Base-by-base conservation (phyloP, 2,113 vertebrate genomes). In the Perca flavescens region DNA sequence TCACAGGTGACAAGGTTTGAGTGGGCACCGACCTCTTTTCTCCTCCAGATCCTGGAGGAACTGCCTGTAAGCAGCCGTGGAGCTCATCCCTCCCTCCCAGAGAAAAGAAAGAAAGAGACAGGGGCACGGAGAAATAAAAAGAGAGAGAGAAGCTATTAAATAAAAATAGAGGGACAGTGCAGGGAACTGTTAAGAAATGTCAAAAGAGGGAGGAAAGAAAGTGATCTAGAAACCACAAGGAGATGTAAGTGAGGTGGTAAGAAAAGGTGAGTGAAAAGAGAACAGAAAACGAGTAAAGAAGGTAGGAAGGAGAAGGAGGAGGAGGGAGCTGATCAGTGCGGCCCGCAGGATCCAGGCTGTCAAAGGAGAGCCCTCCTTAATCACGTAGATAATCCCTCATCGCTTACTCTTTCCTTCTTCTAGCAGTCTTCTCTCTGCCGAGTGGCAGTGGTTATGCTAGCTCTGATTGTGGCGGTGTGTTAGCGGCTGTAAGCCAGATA, bases 11-110 rank as follows among this genome's bases (percentile, higher is more conserved):
- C 6, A 13, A 61, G 52, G 19, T 19, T 34, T 16, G 80, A 79
- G 50, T n/a, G 15, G 14, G 36, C 70, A 96, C 95, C 67, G 31
- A 96, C 95, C 95, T 96, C 91, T 91, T 89, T 96, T 96, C 85
- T 95, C 89, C 87, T 93, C 94, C 47, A 96, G 90, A 5, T 89
- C 95, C 86, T 90, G 95, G 83, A 96, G 95, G 86, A 90, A 96
- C 91, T 95, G 95, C 54, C 86, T 86, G 90, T 96, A 96, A 19
- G 94, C 78, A 58, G 95, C 93, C 15, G 82, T 56, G 2, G 95
- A 67, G 70, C 82, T 95, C 95, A 96, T 96, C 79, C 86, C 88
- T 70, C 83, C 88, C 72, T 64, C 36, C 61, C 61, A 61, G 69
- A 61, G 31, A 68, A 69, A 40, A 62, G 62, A 46, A 15, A 49